Evolutionary conservation across 2,797 vertebrate genomes (phyloP).

Genomic region (Gallinago nigripennis): DNA sequence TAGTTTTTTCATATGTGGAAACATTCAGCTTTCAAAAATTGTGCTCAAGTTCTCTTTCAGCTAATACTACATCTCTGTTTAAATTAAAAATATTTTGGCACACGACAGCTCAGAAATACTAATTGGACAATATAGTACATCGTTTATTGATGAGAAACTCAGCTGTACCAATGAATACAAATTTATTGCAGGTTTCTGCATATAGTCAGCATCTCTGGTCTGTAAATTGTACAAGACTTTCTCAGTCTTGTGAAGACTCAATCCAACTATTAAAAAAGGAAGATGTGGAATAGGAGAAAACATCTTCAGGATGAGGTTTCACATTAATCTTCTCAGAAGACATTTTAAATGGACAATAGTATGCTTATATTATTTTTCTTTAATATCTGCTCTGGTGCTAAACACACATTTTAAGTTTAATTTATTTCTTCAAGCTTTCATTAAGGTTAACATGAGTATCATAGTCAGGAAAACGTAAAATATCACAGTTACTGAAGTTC

Average conservation of each 20-base stretch:
- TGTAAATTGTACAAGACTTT: constrained; percentile 1
- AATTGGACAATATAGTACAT: constrained; percentile 33
- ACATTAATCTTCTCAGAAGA: background rate
- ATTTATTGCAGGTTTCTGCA: constrained; percentile 53
- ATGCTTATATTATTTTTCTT: background rate
- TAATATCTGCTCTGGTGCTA: background rate
- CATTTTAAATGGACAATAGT: background rate
- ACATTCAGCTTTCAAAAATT: constrained; percentile 59
- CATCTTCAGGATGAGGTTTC: background rate
- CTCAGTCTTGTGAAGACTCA: background rate
- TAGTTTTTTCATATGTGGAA: constrained; percentile 43
- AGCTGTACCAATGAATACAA: constrained; percentile 29
- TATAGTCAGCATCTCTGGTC: background rate
- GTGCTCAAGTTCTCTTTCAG: constrained; percentile 48
- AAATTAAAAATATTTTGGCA: constrained; percentile 60
- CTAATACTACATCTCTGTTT: constrained; percentile 33
- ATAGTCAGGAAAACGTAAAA: background rate
- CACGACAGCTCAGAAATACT: constrained; percentile 36
- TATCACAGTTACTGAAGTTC: background rate
- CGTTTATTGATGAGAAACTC: constrained; percentile 25
- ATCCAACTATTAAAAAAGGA: background rate
- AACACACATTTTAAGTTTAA: background rate
- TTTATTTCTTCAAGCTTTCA: background rate
- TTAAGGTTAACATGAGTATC: background rate
- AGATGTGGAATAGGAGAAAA: background rate